Percentiles rank a stretch among this genome's conserved stretches.
Conservation (phyloP, 2,113 vertebrate genomes). For the Apteryx mantelli region DNA sequence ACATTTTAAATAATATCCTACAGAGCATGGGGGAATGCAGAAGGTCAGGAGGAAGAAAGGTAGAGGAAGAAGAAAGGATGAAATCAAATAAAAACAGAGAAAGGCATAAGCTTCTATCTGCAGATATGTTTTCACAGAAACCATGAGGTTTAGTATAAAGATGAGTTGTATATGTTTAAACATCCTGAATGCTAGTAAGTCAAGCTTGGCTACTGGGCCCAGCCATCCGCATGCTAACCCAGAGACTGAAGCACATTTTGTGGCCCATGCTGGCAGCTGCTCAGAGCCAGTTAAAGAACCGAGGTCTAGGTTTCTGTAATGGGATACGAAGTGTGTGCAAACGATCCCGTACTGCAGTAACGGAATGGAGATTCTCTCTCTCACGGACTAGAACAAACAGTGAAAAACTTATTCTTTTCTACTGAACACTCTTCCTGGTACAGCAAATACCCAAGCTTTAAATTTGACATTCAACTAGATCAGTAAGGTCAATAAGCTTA, state of each 20-base stretch:
- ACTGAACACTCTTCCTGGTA: not conserved
- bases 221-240: not conserved
- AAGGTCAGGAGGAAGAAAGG: not conserved
- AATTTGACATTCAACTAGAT: not conserved
- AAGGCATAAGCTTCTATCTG: not conserved
- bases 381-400: accelerated
- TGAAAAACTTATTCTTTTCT: not conserved
- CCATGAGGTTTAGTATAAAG: not conserved
- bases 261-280: not conserved
- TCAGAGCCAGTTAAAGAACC: not conserved
- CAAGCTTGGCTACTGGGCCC: not conserved
- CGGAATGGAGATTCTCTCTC: not conserved
- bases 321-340: accelerated
- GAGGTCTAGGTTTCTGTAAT: not conserved
- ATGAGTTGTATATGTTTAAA: not conserved
- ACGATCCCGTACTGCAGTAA: not conserved
- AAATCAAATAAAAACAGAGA: not conserved
- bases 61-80: not conserved
- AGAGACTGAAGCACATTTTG: not conserved
- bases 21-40: not conserved
- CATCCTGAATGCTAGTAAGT: not conserved
- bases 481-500: not conserved
- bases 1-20: not conserved
- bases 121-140: not conserved
- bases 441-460: not conserved